Base-by-base conservation (phyloP, 2,888 invertebrate species). In the Aspidapion aeneum region DNA sequence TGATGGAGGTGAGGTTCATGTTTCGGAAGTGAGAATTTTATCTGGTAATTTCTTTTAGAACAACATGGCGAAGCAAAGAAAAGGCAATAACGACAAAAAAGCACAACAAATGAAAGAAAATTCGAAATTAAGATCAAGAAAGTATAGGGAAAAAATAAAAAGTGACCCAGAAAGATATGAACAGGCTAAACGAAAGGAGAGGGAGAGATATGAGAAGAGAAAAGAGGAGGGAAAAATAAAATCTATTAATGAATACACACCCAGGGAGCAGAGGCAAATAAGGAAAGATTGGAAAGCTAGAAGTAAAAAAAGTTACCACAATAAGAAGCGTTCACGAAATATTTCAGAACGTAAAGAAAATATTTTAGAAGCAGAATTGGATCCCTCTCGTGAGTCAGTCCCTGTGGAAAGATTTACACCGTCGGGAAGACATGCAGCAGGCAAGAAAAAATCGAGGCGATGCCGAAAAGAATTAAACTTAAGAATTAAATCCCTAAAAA, bases 21-120 rank as follows among this genome's bases (percentile, higher is more conserved):
- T 58, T 21, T 48, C 50, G 58, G 50, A 58, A 19, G 58, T 58
- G 58, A 58, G 18, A 19, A 35, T 58, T 48, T 58, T 48, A 58
- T 58, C 21, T 56, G 56, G 19, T 56, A n/a, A 20, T 56, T 16
- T 21, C 21, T 58, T 58, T 58, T 58, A 58, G 58, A 58, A 16
- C n/a, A 58, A 58, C 19, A 48, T 58, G 58, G 58, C 50, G 5
- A 58, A 58, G 58, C 18, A 17, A 17, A 57, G 19, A 48, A 58
- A 58, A 58, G 22, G 19, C 56, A 56, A 56, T 21, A 56, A 56
- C 22, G 21, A 56, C 56, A 56, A 58, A 58, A 58, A 58, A 58
- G 18, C 17, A 35, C 58, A 58, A 58, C 19, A 58, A 48, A 58
- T 16, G 21, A 58, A 35, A 18, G 49, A 58, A 50, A 58, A 50